These are phyloP conservation scores for Drosophila affinis DNA, from an alignment of 2,888 invertebrate species.

Conservation along the genomic window DNA sequence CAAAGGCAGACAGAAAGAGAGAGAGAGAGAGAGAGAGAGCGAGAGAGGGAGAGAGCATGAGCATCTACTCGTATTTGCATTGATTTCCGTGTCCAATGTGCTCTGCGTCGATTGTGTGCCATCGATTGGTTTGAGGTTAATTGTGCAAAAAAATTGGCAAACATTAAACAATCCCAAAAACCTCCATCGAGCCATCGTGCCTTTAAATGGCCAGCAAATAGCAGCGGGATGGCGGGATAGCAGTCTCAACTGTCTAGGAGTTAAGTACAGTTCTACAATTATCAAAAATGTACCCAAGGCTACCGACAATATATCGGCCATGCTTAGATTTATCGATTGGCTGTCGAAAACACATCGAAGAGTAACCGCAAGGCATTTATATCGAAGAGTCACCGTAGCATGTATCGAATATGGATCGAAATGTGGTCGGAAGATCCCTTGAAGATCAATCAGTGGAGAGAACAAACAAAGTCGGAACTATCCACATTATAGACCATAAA, in stretches of 20 bases:
- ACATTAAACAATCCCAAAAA: constrained; percentile 14
- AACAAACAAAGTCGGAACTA: neutral
- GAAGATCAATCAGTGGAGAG: constrained; percentile 10
- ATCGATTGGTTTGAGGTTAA: neutral
- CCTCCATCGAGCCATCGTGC: neutral
- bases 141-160: constrained; percentile 21
- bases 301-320: too few relatives aligned
- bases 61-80: constrained; percentile 34
- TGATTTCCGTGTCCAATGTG: constrained; percentile 31
- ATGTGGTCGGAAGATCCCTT: neutral
- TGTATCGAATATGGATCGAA: too few relatives aligned
- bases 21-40: constrained; percentile 4
- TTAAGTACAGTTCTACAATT: too few relatives aligned
- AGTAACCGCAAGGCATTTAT: too few relatives aligned
- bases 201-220: neutral
- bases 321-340: too few relatives aligned
- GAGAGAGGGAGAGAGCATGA: neutral
- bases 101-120: constrained; percentile 33
- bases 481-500: neutral
- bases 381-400: too few relatives aligned
- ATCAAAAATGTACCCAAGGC: too few relatives aligned
- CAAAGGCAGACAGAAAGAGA: constrained; percentile 21
- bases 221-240: neutral
- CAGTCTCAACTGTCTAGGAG: too few relatives aligned
- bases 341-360: too few relatives aligned